Conservation (phyloP, 2,797 vertebrate species). For the Notamacropus eugenii region DNA sequence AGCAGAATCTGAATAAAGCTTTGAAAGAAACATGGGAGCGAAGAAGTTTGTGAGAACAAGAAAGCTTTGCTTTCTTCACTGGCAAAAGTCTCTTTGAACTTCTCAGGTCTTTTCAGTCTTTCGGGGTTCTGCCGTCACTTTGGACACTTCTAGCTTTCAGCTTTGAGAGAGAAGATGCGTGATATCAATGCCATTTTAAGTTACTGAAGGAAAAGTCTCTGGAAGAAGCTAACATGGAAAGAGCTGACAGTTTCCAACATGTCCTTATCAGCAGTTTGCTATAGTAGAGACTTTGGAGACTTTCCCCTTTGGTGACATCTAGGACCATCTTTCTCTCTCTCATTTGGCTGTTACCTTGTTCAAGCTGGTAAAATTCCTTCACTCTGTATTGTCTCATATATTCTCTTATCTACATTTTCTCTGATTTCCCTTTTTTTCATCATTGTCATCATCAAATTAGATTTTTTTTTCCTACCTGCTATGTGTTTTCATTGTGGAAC, state of each 20-base stretch:
- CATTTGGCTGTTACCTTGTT: not conserved
- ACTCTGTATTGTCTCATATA: not conserved
- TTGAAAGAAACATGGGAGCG: not conserved
- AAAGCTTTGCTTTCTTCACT: not conserved
- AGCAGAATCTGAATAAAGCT: not conserved
- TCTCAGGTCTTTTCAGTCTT: not conserved
- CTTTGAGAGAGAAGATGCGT: not conserved
- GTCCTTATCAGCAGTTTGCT: not conserved
- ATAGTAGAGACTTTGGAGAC: not conserved
- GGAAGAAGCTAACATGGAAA: not conserved
- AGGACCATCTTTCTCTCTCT: not conserved
- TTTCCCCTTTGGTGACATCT: not conserved
- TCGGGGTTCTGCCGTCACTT: not conserved
- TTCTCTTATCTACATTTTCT: not conserved
- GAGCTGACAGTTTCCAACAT: not conserved
- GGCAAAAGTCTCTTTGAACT: not conserved
- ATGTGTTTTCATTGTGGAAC: not conserved
- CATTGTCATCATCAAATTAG: not conserved
- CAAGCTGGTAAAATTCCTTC: not conserved
- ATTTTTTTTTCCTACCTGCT: not conserved
- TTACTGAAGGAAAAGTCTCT: not conserved
- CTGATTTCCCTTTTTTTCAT: not conserved
- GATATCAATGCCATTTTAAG: not conserved
- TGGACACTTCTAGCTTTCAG: not conserved
- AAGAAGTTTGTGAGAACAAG: not conserved